Base-by-base conservation (phyloP, 1,140 invertebrate species). In the Temnothorax longispinosus region DNA sequence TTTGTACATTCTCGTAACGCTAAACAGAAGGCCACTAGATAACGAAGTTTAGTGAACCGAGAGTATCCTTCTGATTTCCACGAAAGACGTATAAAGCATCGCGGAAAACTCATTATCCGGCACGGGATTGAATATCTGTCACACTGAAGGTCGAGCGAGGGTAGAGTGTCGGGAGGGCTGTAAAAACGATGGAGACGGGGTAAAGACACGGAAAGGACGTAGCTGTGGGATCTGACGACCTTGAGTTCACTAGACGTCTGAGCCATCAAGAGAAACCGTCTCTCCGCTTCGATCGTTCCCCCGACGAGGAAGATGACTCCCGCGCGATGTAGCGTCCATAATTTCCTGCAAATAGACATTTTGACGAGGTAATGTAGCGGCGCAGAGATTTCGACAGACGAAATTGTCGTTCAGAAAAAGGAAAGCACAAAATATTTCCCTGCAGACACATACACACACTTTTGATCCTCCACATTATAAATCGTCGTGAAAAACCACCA, bases 41-140 rank as follows among this genome's bases (percentile, higher is more conserved):
- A 71, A 58, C 21, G n/a, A 44, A n/a, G 52, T 81, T 81, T 69
- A 69, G 32, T 4, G 56, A 76, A 76, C n/a, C 35, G 32, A 21
- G 8, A 3, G 54, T 15, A 13, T 56, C 2, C 38, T 27, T 10
- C 52, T 18, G 64, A 81, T 80, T 52, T 65, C 76, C 50, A 69
- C 62, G 62, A 56, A 27, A 27, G 69, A 84, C 69, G 71, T 54
- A 71, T 71, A 71, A 85, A 64, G 81, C 71, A 64, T 54, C 81
- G 58, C 62, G 81, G 81, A 85, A 85, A 85, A 85, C 56, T 85
- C 81, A 85, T 85, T 85, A 85, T 85, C 81, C 56, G 81, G 3
- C 18, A 62, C 71, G 56, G 60, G 81, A 85, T 85, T 85, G 81
- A 85, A 85, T 85, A 85, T 75, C 81, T 85, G 81, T 85, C 81